phyloP scores from a whole-genome alignment of 1,140 invertebrate genomes.

The Bombus waltoni region DNA sequence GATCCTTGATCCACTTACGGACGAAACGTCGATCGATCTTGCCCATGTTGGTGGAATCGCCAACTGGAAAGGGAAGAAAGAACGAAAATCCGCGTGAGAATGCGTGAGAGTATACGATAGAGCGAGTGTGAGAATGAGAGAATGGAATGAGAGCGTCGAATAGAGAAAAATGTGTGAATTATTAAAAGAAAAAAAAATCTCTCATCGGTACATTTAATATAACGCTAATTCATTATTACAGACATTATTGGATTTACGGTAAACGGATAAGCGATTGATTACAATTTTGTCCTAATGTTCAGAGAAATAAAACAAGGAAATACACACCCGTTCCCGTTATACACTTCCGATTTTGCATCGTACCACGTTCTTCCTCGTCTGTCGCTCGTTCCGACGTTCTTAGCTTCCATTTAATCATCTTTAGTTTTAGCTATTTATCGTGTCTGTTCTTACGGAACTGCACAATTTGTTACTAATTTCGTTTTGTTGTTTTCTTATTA shows the following conservation, averaged over 20 bases:
- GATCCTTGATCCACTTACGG: neutral
- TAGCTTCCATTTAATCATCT: neutral
- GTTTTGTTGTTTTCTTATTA: neutral
- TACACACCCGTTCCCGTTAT: constrained; percentile 49
- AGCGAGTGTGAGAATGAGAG: neutral
- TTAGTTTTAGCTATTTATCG: no score
- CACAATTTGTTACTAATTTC: neutral
- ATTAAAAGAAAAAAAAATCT: constrained; percentile 42
- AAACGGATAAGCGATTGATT: constrained; percentile 66
- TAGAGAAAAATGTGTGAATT: constrained; percentile 23
- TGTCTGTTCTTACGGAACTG: neutral
- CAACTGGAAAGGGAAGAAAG: neutral
- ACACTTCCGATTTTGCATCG: constrained; percentile 23
- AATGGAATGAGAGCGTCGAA: neutral
- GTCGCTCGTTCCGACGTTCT: neutral
- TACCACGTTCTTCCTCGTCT: constrained; percentile 12
- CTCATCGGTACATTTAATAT: constrained; percentile 65
- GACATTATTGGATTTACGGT: constrained; percentile 64
- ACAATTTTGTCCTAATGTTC: constrained; percentile 69
- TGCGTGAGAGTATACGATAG: neutral
- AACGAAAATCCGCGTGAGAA: constrained; percentile 16
- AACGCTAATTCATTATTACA: constrained; percentile 68
- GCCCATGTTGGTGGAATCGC: neutral
- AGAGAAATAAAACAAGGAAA: constrained; percentile 68
- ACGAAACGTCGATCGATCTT: neutral